Percentiles rank a stretch among this genome's conserved stretches.
phyloP scores from a whole-genome alignment of 2,113 vertebrate genomes.

The Tenebrosternarchus preto region DNA sequence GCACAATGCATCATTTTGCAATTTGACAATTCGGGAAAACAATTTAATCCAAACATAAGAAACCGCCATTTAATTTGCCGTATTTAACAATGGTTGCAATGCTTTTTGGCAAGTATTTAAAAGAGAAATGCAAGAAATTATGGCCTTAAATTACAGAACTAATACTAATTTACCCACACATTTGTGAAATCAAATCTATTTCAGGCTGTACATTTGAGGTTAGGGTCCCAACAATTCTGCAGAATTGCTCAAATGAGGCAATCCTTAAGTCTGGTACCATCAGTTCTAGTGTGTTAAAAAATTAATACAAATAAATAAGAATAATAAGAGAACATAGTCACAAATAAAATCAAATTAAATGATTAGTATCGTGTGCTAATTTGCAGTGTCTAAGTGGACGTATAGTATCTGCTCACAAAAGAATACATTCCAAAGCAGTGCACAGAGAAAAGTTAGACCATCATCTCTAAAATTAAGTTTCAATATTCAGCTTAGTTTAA shows the following conservation, averaged over 20 bases:
- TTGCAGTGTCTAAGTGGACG: not conserved
- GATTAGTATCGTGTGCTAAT: not conserved
- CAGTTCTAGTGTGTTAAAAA: not conserved
- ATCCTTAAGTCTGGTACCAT: not conserved
- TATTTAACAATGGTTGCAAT: not conserved
- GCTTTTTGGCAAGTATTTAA: constrained; percentile 13
- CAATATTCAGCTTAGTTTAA: too few species aligned
- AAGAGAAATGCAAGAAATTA: not conserved
- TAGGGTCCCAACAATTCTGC: constrained; percentile 38
- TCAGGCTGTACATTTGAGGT: constrained; percentile 49
- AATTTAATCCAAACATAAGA: not conserved
- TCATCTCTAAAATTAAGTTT: too few species aligned
- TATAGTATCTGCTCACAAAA: not conserved
- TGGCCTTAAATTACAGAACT: constrained; percentile 7
- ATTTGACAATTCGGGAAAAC: too few species aligned
- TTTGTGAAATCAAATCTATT: constrained; percentile 34
- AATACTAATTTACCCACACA: constrained; percentile 37
- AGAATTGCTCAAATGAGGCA: constrained; percentile 51
- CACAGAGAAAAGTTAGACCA: not conserved
- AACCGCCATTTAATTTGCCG: constrained; percentile 30
- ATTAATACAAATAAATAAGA: constrained; percentile 56
- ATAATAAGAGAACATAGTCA: not conserved
- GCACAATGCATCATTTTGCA: too few species aligned
- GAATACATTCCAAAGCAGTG: not conserved
- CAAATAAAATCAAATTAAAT: constrained; percentile 3